Evolutionary conservation across 2,113 vertebrate genomes (phyloP), one percentile per base, ranked within the genome.

Genomic region (Regulus satrapa): DNA sequence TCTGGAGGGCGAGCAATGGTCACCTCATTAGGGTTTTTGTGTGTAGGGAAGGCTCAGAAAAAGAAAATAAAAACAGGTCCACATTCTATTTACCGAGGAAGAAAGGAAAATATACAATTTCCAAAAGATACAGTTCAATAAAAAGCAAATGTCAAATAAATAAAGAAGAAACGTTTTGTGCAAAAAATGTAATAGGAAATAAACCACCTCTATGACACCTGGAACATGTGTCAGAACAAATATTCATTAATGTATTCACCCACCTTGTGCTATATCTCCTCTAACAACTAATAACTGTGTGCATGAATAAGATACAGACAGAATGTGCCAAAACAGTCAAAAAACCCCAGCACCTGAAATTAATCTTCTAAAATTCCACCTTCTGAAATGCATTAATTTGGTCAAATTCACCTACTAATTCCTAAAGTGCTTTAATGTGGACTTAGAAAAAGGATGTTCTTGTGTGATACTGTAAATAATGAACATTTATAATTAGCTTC

Each of bases 101-200:
- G 9, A 80, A 66, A 75, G 14, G 18, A 29, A 72, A 83, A 52
- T 3, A 18, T 2, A 11, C 9, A 1, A 36, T 77, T 77, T 48
- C 10, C 29, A 80, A 72, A 72, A 31, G 2, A 29, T 13, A 9
- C 2, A 25, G 20, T 56, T 56, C 6, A 66, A 25, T 38, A 79
- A 36, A 13, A 66, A 23, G 20, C 15, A n/a, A 24, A 58, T 48
- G n/a, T 48, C 49, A 83, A 48, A 55, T 46, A 43, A 21, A 59
- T 14, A 51, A 58, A 72, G 17, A 40, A 1, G 9, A 11, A n/a
- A 32, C 5, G 29, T 19, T 1, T 11, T 5, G 4, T 5, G 24
- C 19, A 66, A 72, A 43, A 67, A 5, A 36, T 19, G 34, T 34
- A 68, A 34, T 12, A 20, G 24, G 31, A 40, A 61, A 51, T 9